These are phyloP conservation scores for Erythrocercus mccallii DNA, from an alignment of 2,113 vertebrate species.

Conservation along the genomic window DNA sequence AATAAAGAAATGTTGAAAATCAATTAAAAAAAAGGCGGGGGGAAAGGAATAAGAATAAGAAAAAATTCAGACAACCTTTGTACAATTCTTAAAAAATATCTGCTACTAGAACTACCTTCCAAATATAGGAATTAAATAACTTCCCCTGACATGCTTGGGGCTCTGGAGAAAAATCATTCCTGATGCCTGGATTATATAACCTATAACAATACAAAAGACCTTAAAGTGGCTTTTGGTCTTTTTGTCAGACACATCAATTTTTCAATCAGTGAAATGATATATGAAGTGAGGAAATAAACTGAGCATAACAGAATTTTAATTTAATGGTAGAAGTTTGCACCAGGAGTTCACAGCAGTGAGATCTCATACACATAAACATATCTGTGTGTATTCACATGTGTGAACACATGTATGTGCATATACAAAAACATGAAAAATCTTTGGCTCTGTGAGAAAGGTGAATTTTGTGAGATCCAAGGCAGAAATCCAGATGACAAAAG, in stretches of 20 bases:
- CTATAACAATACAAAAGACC: neutral
- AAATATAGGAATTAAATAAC: neutral
- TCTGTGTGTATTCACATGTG: neutral
- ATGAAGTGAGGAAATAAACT: neutral
- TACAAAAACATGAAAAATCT: neutral
- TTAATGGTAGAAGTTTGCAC: neutral
- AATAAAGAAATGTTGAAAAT: neutral
- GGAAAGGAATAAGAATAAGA: neutral
- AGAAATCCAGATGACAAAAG: neutral
- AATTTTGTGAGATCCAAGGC: neutral
- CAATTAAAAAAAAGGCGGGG: neutral
- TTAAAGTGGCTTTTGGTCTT: neutral
- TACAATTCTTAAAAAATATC: neutral
- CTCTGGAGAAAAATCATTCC: neutral
- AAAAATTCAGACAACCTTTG: neutral
- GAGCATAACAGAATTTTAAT: neutral
- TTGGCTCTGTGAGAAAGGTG: neutral
- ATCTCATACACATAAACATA: neutral
- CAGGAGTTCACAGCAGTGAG: neutral
- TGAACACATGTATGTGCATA: neutral
- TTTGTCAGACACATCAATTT: neutral
- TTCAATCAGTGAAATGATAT: neutral
- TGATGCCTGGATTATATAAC: neutral
- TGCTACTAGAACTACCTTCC: neutral
- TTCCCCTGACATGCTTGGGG: neutral